Evolutionary conservation across 2,888 invertebrate species (phyloP).

Genomic region (Zootermopsis nevadensis): DNA sequence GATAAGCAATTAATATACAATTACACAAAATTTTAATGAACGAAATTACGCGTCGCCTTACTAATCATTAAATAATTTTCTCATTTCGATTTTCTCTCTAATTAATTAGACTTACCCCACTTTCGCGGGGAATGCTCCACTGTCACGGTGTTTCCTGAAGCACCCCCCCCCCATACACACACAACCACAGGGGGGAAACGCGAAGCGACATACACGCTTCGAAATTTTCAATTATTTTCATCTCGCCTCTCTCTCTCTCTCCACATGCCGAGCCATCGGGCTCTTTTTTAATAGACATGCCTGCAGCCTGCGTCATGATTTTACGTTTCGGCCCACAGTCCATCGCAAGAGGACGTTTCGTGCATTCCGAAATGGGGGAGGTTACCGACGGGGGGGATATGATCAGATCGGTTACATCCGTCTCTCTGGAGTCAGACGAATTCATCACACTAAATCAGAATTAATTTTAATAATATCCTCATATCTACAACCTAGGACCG

Average conservation of each 20-base stretch:
- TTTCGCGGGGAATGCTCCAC: background rate
- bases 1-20: constrained; percentile 7
- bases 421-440: too few species aligned
- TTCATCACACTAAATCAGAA: too few species aligned
- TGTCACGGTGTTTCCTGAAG: background rate
- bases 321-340: background rate
- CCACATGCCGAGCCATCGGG: background rate
- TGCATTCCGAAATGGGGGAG: background rate
- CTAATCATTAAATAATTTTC: background rate
- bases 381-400: background rate
- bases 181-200: background rate
- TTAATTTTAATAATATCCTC: too few species aligned
- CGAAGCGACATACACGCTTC: background rate
- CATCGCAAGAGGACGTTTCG: background rate
- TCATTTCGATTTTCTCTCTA: background rate
- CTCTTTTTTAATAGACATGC: background rate
- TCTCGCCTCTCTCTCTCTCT: background rate
- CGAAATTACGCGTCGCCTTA: background rate
- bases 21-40: constrained; percentile 4
- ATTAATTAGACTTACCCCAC: background rate
- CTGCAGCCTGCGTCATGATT: background rate
- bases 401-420: too few species aligned
- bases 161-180: background rate
- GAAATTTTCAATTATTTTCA: constrained; percentile 7
- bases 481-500: too few species aligned